Evolutionary conservation across 2,113 vertebrate genomes (phyloP).

Genomic region (Craseonycteris thonglongyai): DNA sequence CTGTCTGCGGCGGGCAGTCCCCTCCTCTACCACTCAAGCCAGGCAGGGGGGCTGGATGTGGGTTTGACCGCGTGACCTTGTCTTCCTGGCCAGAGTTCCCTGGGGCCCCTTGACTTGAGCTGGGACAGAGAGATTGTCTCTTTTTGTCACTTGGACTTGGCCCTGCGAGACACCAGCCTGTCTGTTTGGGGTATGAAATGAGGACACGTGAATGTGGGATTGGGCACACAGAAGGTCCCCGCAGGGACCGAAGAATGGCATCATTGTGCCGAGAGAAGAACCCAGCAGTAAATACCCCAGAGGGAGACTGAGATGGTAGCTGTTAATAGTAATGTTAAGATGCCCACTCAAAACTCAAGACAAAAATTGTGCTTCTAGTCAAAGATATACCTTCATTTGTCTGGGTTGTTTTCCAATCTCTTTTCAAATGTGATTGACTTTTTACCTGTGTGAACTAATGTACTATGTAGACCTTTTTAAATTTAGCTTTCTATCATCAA

Average conservation of each 20-base stretch:
- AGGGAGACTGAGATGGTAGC: background rate
- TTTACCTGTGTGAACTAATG: background rate
- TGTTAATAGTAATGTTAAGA: background rate
- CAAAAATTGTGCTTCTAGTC: background rate
- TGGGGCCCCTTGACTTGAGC: background rate
- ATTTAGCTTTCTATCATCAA: background rate
- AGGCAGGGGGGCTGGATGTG: background rate
- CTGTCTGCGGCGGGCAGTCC: background rate
- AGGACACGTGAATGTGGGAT: fast-evolving
- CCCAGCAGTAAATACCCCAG: background rate
- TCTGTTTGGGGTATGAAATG: background rate
- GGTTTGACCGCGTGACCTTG: background rate
- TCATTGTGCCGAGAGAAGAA: background rate
- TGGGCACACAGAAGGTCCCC: background rate
- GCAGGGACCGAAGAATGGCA: background rate
- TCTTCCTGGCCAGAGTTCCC: background rate
- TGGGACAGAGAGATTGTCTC: background rate
- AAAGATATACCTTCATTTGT: background rate
- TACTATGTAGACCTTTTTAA: background rate
- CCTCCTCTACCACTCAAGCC: background rate
- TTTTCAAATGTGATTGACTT: background rate
- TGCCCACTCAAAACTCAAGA: background rate
- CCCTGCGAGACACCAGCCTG: background rate
- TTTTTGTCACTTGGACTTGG: background rate
- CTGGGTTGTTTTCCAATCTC: background rate